Base-by-base conservation (phyloP, 2,888 invertebrate genomes). In the Idaea aversata region DNA sequence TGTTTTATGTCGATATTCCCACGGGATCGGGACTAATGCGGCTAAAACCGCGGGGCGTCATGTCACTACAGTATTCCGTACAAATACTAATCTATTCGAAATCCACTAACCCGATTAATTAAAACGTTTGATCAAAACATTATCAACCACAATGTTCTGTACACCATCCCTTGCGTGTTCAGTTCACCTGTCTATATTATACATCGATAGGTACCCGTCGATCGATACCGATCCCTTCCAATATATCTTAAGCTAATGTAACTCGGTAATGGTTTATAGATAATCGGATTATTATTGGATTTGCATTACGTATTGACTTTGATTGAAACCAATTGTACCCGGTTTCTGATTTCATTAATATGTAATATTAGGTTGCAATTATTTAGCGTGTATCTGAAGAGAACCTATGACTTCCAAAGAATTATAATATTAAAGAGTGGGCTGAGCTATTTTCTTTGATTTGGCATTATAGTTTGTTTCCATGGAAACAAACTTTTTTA, bases 191-290 rank as follows among this genome's bases (percentile, higher is more conserved):
- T 10, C 47, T 47, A 47, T 13, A 47, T 47, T 47, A 47, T 47
- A 47, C 47, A 47, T 47, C 47, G 47, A 10, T 47, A 47, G 47
- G 47, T 47, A 47, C 3, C 47, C 16, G 16, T 25, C 59, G 59
- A 59, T 59, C 59, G 59, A 25, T 59, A 25, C 34, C 34, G 16
- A 16, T 5, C 16, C 16, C 59, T 34, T 47, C 47, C 59, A 77
- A 83, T 82, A 78, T 80, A 83, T 78, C 82, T 84, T 80, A 78
- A 83, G 83, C 83, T 85, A 84, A 74, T 77, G 34, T 76, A 47
- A 76, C 78, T 80, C 83, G 82, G 84, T 83, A 84, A 84, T 82
- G 79, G 79, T 79, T 82, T 81, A 84, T 87, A 86, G 85, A 86
- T 87, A 83, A 84, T 81, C 82, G 76, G 75, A 76, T 80, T 82